These are phyloP conservation scores for Aegypius monachus DNA, from an alignment of 2,113 vertebrate genomes.

Conservation along the genomic window DNA sequence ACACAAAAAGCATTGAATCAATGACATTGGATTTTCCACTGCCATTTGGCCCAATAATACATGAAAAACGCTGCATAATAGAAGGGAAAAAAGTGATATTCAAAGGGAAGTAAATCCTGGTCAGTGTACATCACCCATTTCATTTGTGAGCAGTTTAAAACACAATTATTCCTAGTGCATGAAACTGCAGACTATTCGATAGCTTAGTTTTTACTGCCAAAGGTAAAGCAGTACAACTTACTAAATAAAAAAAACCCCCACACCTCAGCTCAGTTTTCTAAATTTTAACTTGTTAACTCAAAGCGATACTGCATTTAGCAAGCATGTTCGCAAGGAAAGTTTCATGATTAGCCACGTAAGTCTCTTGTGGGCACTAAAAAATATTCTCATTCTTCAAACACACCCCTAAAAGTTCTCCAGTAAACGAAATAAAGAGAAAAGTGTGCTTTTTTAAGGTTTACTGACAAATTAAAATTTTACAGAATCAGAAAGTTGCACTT, in stretches of 20 bases:
- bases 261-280: constrained; percentile 16
- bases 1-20: constrained; percentile 99
- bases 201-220: neutral
- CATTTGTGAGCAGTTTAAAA: neutral
- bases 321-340: neutral
- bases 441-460: neutral
- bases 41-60: constrained; percentile 97
- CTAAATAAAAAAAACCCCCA: neutral
- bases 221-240: neutral
- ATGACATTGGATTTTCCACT: constrained; percentile 99
- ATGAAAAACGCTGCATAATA: constrained; percentile 89
- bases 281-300: neutral
- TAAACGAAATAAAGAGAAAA: constrained; percentile 22
- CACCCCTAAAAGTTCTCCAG: neutral
- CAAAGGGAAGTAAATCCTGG: neutral
- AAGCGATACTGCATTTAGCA: neutral
- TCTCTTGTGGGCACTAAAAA: constrained; percentile 34
- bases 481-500: neutral
- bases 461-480: neutral
- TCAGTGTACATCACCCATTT: neutral
- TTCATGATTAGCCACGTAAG: constrained; percentile 36
- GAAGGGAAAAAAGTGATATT: neutral
- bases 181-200: neutral
- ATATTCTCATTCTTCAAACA: constrained; percentile 17
- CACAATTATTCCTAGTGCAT: neutral